phyloP scores from a whole-genome alignment of 2,113 vertebrate species.

The Hyperoodon ampullatus region DNA sequence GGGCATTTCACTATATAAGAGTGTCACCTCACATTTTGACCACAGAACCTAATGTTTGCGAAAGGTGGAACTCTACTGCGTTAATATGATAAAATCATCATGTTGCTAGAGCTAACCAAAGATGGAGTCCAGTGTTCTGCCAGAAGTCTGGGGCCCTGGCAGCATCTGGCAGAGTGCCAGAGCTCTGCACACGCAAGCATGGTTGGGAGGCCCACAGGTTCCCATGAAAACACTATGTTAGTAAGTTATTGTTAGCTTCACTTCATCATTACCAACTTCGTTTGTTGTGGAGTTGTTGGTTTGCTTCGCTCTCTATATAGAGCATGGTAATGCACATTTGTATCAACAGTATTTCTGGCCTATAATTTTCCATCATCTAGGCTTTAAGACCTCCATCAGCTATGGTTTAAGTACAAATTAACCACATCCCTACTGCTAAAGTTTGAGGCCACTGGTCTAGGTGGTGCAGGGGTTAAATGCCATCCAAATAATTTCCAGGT shows the following conservation, averaged over 20 bases:
- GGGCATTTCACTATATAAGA: background rate
- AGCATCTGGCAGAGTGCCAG: background rate
- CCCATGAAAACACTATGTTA: accelerated
- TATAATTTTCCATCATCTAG: background rate
- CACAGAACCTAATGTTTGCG: background rate
- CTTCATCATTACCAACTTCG: background rate
- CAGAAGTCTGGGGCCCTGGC: background rate
- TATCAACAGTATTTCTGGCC: background rate
- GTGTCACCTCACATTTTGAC: background rate
- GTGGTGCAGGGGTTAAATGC: background rate
- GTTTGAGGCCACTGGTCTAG: background rate
- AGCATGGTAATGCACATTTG: background rate
- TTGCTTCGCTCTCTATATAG: background rate
- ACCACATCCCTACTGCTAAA: background rate
- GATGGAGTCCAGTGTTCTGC: background rate
- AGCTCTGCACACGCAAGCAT: background rate
- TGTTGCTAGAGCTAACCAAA: background rate
- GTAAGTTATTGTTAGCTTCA: background rate
- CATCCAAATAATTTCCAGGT: background rate
- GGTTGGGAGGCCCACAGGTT: accelerated
- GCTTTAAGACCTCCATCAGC: background rate
- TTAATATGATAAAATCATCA: no score
- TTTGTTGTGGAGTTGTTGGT: background rate
- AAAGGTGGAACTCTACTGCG: background rate
- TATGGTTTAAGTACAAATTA: background rate